phyloP scores from a whole-genome alignment of 92 coral and sea anemone species.

The Bergia sp. region DNA sequence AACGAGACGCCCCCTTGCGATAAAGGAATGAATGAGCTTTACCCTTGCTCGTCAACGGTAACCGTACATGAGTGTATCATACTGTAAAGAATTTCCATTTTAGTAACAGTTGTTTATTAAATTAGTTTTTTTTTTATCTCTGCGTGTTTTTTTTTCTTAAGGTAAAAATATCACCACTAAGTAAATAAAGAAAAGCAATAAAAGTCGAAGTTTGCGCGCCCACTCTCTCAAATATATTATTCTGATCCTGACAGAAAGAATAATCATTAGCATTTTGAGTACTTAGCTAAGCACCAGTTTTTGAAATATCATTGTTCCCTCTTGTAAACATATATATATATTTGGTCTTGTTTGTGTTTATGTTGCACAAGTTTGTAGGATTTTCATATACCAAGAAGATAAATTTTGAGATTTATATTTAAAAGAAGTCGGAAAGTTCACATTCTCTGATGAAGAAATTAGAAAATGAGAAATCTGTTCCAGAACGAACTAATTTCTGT shows the following conservation, averaged over 20 bases:
- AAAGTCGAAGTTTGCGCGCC: not conserved
- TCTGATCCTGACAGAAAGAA: not conserved
- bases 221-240: not conserved
- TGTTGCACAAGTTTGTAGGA: not conserved
- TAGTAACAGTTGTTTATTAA: not conserved
- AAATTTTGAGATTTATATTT: not conserved
- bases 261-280: not conserved
- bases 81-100: not conserved
- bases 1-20: slow-evolving; percentile 54
- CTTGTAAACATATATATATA: too few relatives aligned
- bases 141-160: too few relatives aligned
- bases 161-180: not conserved
- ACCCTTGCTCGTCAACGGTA: slow-evolving; percentile 89
- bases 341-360: not conserved
- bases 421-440: not conserved
- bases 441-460: not conserved
- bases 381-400: not conserved
- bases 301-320: not conserved
- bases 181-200: not conserved
- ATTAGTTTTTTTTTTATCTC: not conserved
- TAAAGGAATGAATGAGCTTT: slow-evolving; percentile 59
- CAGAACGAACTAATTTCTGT: not conserved
- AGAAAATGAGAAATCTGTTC: not conserved
- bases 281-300: not conserved
- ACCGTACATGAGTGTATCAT: not conserved